A percentile compares a stretch with the other conserved stretches of the same genome.
These are phyloP conservation scores for Saccostrea cuccullata DNA, from an alignment of 1,140 invertebrate species.

Conservation along the genomic window DNA sequence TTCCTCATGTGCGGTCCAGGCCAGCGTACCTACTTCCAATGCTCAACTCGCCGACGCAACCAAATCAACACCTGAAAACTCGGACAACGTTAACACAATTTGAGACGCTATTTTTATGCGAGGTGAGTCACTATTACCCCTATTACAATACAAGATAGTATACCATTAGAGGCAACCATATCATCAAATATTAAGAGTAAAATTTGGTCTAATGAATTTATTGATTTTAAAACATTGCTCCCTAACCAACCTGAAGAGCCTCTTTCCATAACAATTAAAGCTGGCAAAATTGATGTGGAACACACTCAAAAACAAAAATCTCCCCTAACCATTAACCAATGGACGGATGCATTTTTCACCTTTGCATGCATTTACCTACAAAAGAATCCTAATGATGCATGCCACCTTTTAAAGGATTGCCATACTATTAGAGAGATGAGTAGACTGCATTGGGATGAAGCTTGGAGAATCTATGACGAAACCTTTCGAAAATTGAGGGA, in stretches of 20 bases:
- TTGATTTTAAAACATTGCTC: neutral
- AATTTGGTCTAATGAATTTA: slow-evolving; percentile 4
- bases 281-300: neutral
- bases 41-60: too few species aligned
- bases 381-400: neutral
- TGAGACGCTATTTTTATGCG: neutral
- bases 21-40: too few species aligned
- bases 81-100: neutral
- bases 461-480: slow-evolving; percentile 19
- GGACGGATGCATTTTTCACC: too few species aligned
- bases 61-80: too few species aligned
- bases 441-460: neutral
- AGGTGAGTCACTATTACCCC: slow-evolving; percentile 6
- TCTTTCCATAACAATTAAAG: slow-evolving; percentile 19
- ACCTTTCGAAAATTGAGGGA: neutral
- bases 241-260: neutral
- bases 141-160: neutral
- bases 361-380: too few species aligned
- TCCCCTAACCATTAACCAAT: too few species aligned
- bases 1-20: too few species aligned
- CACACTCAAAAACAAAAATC: too few species aligned
- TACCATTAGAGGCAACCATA: slow-evolving; percentile 1
- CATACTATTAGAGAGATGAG: neutral
- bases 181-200: slow-evolving; percentile 4
- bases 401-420: neutral